phyloP scores from a whole-genome alignment of 2,888 invertebrate species.

The Drosophila longiperda region DNA sequence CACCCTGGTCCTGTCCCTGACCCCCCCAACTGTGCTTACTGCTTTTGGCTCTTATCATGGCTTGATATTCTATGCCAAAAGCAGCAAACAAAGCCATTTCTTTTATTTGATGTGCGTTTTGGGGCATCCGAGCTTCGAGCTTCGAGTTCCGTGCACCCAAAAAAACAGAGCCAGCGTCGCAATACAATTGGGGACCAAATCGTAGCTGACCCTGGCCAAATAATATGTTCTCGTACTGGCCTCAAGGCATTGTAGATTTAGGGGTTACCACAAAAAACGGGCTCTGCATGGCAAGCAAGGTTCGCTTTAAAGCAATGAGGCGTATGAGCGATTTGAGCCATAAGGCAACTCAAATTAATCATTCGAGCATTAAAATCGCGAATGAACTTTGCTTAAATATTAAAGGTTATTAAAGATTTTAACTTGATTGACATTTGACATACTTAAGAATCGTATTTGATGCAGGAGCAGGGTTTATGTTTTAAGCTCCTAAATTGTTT shows the following conservation, averaged over 20 bases:
- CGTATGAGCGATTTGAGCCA: conserved; percentile 47
- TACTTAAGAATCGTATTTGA: not conserved
- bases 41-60: conserved; percentile 51
- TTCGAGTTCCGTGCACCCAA: not conserved
- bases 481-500: not conserved
- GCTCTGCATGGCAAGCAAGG: conserved; percentile 40
- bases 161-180: not conserved
- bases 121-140: conserved; percentile 21
- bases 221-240: conserved; percentile 38
- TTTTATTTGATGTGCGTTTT: conserved; percentile 78
- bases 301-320: conserved; percentile 21
- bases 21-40: conserved; percentile 2
- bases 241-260: conserved; percentile 23
- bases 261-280: conserved; percentile 23
- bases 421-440: not conserved
- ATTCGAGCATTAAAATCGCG: conserved; percentile 8
- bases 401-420: conserved; percentile 12
- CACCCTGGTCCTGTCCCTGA: not conserved
- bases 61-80: conserved; percentile 78
- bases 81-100: conserved; percentile 80
- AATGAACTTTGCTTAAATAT: conserved; percentile 17
- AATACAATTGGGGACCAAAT: conserved; percentile 21
- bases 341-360: conserved; percentile 28
- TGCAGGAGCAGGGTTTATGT: not conserved
- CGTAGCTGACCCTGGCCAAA: conserved; percentile 40